Percentiles rank a stretch among this genome's conserved stretches.
phyloP scores from a whole-genome alignment of 2,113 vertebrate genomes.

The Rhadina sibilatrix region DNA sequence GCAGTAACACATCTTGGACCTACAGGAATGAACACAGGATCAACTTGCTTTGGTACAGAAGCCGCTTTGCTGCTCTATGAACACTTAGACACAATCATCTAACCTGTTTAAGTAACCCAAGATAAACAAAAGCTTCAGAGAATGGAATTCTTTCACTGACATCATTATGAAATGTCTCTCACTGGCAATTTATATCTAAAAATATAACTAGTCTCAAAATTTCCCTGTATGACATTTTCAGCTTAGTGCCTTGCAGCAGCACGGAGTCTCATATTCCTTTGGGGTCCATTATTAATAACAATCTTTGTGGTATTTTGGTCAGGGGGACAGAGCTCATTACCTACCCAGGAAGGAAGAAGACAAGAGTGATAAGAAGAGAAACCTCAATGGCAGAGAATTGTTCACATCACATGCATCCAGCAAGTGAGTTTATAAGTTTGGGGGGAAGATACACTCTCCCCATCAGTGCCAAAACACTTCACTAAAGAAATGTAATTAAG shows the following conservation, averaged over 20 bases:
- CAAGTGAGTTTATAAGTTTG: neutral
- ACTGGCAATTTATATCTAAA: neutral
- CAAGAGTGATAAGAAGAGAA: neutral
- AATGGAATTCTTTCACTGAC: neutral
- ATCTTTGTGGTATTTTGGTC: neutral
- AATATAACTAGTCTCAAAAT: neutral
- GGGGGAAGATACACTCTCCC: neutral
- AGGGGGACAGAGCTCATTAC: neutral
- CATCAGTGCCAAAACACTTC: neutral
- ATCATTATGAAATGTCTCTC: neutral
- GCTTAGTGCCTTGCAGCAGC: neutral
- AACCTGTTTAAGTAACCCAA: neutral
- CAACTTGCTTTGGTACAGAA: neutral
- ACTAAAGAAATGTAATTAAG: neutral
- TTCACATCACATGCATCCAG: accelerated
- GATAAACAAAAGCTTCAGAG: neutral
- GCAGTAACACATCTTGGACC: neutral
- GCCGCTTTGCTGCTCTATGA: neutral
- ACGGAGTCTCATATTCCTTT: neutral
- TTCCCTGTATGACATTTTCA: neutral
- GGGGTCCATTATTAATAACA: neutral
- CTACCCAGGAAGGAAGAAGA: neutral
- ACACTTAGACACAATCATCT: neutral
- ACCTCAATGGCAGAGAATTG: neutral
- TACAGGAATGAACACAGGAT: neutral